phyloP scores from a whole-genome alignment of 2,113 vertebrate species.

The Elachura formosa region DNA sequence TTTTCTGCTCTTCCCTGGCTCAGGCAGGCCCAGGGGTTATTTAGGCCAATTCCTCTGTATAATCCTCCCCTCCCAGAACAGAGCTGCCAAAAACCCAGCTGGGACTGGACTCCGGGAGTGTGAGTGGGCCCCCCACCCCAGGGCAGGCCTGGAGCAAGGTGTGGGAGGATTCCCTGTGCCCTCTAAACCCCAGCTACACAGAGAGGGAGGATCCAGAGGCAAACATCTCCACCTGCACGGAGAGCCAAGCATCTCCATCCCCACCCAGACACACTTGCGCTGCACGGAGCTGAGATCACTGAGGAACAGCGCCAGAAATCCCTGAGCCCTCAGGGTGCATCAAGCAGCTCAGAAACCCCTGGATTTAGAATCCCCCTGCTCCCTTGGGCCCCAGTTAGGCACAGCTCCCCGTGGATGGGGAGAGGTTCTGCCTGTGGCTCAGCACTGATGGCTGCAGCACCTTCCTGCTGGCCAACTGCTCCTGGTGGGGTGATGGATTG shows the following conservation, averaged over 20 bases:
- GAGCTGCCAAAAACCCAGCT: background rate
- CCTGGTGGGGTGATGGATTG: background rate
- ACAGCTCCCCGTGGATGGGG: rapidly evolving
- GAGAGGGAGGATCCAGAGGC: background rate
- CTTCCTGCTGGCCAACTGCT: rapidly evolving
- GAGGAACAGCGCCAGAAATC: background rate
- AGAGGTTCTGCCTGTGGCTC: background rate
- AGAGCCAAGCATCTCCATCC: too few species aligned
- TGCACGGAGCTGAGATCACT: rapidly evolving
- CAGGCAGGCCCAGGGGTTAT: background rate
- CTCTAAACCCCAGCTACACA: background rate
- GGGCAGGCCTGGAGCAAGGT: background rate
- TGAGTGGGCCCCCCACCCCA: rapidly evolving
- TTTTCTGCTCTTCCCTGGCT: background rate
- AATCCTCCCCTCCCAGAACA: background rate
- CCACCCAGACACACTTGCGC: rapidly evolving
- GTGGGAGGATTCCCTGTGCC: background rate
- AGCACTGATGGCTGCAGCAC: background rate
- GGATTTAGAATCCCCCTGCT: background rate
- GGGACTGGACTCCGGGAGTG: background rate
- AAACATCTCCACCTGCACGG: too few species aligned
- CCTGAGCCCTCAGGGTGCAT: background rate
- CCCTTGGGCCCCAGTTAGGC: rapidly evolving
- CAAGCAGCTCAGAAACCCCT: background rate
- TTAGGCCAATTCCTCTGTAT: background rate